phyloP scores from a whole-genome alignment of 2,888 invertebrate genomes.

The Hypercompe scribonia region DNA sequence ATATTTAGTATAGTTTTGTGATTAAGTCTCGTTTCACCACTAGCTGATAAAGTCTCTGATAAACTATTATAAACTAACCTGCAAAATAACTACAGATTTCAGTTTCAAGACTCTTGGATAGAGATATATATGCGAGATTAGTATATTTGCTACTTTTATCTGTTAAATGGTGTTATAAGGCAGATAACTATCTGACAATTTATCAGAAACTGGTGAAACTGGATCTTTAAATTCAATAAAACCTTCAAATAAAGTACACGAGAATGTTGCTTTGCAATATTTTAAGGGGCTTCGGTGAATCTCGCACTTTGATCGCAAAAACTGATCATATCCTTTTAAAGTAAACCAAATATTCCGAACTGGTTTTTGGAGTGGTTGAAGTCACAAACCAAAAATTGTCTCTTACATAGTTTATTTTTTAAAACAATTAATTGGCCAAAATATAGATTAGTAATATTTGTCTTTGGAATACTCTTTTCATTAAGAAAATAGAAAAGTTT shows the following conservation, averaged over 20 bases:
- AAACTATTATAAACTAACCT: no score
- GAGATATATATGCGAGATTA: no score
- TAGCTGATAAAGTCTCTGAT: no score
- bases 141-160: no score
- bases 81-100: no score
- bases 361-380: slow-evolving; percentile 36
- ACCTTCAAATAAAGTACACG: not conserved
- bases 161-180: no score
- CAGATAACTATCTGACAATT: no score
- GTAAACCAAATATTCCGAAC: slow-evolving; percentile 52
- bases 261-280: slow-evolving; percentile 27
- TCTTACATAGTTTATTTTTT: not conserved
- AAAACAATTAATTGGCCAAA: no score
- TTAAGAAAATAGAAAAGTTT: not conserved
- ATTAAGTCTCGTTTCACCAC: no score
- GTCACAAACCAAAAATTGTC: not conserved
- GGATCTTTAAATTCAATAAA: not conserved
- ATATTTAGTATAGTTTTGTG: not conserved
- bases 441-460: not conserved
- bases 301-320: slow-evolving; percentile 50
- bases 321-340: slow-evolving; percentile 54
- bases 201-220: no score
- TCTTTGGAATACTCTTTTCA: not conserved
- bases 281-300: slow-evolving; percentile 14
- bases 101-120: no score